Evolutionary conservation across 2,888 invertebrate genomes (phyloP), one percentile per base, ranked within the genome.

Genomic region (Trichopoda pennipes): DNA sequence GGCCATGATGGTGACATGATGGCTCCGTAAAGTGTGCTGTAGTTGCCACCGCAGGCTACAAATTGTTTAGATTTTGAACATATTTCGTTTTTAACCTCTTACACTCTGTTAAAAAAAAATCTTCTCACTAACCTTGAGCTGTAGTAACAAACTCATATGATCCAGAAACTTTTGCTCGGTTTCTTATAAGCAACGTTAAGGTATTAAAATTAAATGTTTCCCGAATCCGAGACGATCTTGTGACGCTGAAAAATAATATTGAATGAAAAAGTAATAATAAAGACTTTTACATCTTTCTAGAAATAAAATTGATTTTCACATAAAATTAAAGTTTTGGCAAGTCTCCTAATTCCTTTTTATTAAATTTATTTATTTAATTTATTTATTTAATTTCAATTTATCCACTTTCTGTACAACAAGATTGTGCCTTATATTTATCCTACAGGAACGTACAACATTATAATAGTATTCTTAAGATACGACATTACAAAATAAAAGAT

Each of bases 1-100:
- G 98, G 98, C 93, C 94, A 98, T 73, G 94, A 94, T 0, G 98
- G 98, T 10, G 96, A 95, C 85, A 92, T 93, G 23, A 98, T 93
- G 1, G 92, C 90, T 2, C 98, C 98, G 56, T 93, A 93, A 28
- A 92, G 88, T 38, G 94, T 93, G 47, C 92, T 93, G 85, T 93
- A 95, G 51, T 92, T 93, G 0, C 95, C 95, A 0, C 96, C 96
- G 90, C 98, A 98, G 63, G 92, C 93, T 94, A 86, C 55, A 68
- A 55, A 1, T 42, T 17, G 0, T 60, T 53, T 0, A 1, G 3
- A 17, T 47, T 14, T 35, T 9, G 10, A 32, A 61, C 12, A 16
- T 1, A 0, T 51, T 0, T 3, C 35, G 3, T 16, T 35, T 28
- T 28, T 1, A 28, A 28, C 1, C 28, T 28, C 6, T 28, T 6